Base-by-base conservation (phyloP, 2,888 invertebrate genomes). In the Rotaria socialis region DNA sequence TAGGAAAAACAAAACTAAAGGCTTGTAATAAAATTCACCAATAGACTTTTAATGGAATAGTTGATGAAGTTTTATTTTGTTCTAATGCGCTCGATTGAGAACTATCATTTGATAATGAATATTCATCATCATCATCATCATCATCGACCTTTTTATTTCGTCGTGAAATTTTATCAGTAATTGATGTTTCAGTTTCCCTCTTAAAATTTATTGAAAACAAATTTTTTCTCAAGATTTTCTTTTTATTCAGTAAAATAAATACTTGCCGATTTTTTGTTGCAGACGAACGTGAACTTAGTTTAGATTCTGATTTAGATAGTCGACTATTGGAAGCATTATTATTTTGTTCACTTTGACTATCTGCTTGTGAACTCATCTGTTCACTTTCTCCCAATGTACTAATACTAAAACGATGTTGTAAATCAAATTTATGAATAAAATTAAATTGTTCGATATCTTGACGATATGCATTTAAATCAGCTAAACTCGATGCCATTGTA, bases 391-490 rank as follows among this genome's bases (percentile, higher is more conserved):
- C 80, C n/a, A 47, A 5, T 47, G 80, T 47, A 47, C 80, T 80
- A 47, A 80, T 80, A 47, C 47, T 47, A 47, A 80, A n/a, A 47
- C 47, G 80, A 80, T 80, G 80, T 80, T 80, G 43, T 47, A 80
- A 47, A 80, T 80, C 80, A n/a, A 80, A 80, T 80, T 80, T 80
- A 80, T 80, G 80, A 24, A 80, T 24, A 80, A 8, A 47, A 47
- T 43, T 0, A 47, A 47, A 80, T 47, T 80, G 80, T 80, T 80
- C 47, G 4, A 47, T 47, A 47, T 80, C 80, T 47, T 24, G 24
- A 24, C 47, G 80, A 47, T 80, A 80, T 4, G 10, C 8, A 80
- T 47, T 47, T 14, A 43, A n/a, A 14, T 80, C 80, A 47, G 24
- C 24, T 47, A 47, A 24, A 80, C 11, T 47, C 14, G 47, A 47